phyloP scores from a whole-genome alignment of 2,113 vertebrate genomes.

The Periophthalmodon schlosseri region DNA sequence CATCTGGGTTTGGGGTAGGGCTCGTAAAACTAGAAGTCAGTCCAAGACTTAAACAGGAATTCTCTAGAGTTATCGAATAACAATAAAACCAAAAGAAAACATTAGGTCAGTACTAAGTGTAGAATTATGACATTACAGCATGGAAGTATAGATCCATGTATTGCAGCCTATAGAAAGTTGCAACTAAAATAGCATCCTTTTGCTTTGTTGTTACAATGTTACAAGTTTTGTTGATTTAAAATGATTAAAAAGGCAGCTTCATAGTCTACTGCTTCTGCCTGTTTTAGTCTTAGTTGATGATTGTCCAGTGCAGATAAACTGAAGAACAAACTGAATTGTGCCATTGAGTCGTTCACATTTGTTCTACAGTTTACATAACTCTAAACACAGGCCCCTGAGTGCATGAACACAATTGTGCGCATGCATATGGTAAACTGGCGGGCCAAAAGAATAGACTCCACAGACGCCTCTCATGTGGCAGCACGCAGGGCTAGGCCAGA shows the following conservation, averaged over 20 bases:
- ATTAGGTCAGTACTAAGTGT: background rate
- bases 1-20: background rate
- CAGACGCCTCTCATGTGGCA: background rate
- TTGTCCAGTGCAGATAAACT: no score
- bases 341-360: background rate
- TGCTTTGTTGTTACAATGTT: no score
- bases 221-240: no score
- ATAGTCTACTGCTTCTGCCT: no score
- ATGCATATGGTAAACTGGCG: background rate
- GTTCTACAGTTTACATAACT: no score
- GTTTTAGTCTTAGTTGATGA: no score
- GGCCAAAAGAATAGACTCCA: background rate
- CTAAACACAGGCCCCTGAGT: no score
- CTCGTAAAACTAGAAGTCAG: background rate
- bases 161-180: background rate
- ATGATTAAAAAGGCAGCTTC: no score
- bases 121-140: background rate
- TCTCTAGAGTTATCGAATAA: no score
- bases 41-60: no score
- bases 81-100: background rate
- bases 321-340: background rate
- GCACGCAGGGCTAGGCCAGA: conserved; percentile 2
- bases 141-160: no score
- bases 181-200: background rate
- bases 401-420: no score